Evolutionary conservation across 2,797 vertebrate genomes (phyloP).

Genomic region (Mus minutoides): DNA sequence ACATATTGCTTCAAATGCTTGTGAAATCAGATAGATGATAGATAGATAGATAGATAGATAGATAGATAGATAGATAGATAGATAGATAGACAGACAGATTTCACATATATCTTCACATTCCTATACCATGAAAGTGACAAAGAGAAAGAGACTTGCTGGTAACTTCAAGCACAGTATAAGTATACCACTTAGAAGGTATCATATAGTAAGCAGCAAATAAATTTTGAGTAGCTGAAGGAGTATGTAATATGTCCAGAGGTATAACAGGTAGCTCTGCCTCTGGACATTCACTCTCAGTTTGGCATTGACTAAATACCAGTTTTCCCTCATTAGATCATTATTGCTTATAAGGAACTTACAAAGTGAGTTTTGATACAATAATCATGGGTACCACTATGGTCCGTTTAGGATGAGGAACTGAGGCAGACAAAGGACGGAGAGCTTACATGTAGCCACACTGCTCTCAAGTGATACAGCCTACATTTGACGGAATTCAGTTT

Average conservation of each 20-base stretch:
- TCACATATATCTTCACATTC: background rate
- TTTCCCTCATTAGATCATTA: background rate
- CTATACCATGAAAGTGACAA: background rate
- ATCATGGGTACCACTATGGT: background rate
- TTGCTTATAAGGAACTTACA: background rate
- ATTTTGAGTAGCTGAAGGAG: background rate
- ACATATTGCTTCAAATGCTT: background rate
- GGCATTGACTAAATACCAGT: background rate
- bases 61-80: too few relatives aligned
- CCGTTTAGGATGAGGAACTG: background rate
- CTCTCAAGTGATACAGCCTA: background rate
- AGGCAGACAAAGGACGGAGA: background rate
- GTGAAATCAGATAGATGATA: background rate
- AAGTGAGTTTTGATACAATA: background rate
- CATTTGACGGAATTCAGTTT: background rate
- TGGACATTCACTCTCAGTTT: background rate
- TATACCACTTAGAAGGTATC: background rate
- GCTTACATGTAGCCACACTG: background rate
- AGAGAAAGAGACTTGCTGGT: background rate
- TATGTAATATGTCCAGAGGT: background rate
- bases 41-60: background rate
- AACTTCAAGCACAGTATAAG: background rate
- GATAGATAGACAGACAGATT: too few relatives aligned
- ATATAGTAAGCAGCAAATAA: background rate
- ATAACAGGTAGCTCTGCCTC: background rate